Conservation (phyloP, 2,888 invertebrate species). For the Geophilus truncorum region DNA sequence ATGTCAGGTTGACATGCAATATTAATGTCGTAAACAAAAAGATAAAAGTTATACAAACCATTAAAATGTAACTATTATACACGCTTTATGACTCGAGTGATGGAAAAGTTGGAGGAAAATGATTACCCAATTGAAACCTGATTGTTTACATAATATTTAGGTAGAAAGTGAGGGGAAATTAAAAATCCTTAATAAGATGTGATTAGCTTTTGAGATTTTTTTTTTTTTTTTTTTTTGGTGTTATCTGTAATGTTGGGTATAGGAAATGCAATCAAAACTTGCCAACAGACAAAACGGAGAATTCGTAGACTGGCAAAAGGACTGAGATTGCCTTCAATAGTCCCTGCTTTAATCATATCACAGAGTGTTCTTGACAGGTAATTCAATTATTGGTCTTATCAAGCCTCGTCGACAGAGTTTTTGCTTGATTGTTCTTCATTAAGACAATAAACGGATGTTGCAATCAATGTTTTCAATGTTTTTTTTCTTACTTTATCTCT, state of each 20-base stretch:
- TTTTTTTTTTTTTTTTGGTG: too few relatives aligned
- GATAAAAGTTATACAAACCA: neutral
- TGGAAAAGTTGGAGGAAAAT: too few relatives aligned
- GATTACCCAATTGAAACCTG: too few relatives aligned
- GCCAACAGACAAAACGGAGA: neutral
- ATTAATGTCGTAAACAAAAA: neutral
- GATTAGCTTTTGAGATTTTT: too few relatives aligned
- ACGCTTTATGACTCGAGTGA: too few relatives aligned
- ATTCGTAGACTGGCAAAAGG: neutral
- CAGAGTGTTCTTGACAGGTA: conserved; percentile 1
- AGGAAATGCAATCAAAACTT: neutral
- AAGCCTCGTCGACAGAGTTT: neutral
- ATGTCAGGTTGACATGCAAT: neutral
- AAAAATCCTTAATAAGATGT: too few relatives aligned
- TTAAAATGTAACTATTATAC: neutral
- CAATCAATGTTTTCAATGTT: neutral
- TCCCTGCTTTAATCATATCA: conserved; percentile 5
- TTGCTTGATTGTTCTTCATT: neutral
- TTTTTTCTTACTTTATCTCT: neutral
- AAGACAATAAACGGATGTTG: neutral
- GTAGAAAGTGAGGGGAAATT: neutral
- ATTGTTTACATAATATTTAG: neutral
- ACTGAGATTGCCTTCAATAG: neutral
- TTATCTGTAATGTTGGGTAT: neutral
- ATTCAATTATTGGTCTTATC: conserved; percentile 18